These are phyloP conservation scores for Drosophila carrolli DNA, from an alignment of 1,140 invertebrate species.

Conservation along the genomic window DNA sequence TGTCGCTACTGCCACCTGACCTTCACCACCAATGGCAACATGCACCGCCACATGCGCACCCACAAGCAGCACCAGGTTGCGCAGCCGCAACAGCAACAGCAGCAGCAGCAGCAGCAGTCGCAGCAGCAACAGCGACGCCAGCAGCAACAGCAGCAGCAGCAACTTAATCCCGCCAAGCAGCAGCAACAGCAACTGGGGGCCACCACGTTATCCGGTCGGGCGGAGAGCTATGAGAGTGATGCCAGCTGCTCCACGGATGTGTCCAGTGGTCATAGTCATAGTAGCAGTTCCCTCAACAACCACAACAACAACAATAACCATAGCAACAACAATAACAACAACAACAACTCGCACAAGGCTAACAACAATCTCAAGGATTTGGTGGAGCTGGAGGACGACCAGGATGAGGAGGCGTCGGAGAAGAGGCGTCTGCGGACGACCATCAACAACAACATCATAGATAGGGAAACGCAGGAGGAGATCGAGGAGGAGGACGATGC, in stretches of 20 bases:
- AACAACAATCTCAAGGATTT: constrained; percentile 60
- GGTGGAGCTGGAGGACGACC: constrained; percentile 9
- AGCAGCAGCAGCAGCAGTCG: constrained; percentile 21
- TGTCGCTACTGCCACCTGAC: constrained; percentile 92
- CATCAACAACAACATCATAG: constrained; percentile 72
- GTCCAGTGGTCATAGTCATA: constrained; percentile 66
- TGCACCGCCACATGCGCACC: constrained; percentile 93
- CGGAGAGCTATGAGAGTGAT: constrained; percentile 83
- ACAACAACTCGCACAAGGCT: constrained; percentile 54
- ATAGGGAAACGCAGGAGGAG: constrained; percentile 14
- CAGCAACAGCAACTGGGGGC: constrained; percentile 9
- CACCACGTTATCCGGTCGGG: constrained; percentile 40
- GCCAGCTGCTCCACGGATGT: constrained; percentile 82
- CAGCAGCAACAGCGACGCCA: constrained; percentile 24
- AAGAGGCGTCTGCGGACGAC: constrained; percentile 60
- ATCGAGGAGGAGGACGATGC: constrained; percentile 25
- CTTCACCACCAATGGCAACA: constrained; percentile 95
- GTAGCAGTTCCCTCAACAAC: constrained; percentile 30
- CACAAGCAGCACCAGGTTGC: constrained; percentile 86
- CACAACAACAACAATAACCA: constrained; percentile 37
- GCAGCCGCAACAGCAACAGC: constrained; percentile 74
- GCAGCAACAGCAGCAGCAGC: constrained; percentile 15
- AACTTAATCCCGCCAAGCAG: constrained; percentile 33
- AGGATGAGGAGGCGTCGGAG: constrained; percentile 1
- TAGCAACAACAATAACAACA: constrained; percentile 35